Percentiles rank a stretch among this genome's conserved stretches.
Conservation (phyloP, 2,113 vertebrate genomes). For the Cryptomyrus ogoouensis region DNA sequence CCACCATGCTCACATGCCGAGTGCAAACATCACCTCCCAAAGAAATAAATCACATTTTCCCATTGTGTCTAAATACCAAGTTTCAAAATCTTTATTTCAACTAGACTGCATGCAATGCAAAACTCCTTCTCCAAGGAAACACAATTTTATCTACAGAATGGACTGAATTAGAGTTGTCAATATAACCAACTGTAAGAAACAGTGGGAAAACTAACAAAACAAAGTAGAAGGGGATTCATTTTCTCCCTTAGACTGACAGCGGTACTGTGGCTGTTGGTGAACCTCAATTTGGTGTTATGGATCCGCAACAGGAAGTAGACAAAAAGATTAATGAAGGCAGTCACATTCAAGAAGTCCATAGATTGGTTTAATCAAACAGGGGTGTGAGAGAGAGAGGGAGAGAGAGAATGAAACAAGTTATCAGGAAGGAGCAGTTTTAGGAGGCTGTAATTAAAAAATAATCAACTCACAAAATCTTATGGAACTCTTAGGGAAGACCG, state of each 20-base stretch:
- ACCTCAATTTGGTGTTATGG: not conserved
- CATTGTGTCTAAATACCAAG: not conserved
- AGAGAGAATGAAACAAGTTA: not conserved
- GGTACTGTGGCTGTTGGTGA: not conserved
- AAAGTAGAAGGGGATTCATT: not conserved
- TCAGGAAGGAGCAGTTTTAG: not conserved
- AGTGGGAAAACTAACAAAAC: not conserved
- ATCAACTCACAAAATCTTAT: not conserved
- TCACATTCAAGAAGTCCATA: slow-evolving; percentile 3
- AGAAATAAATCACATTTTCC: not conserved
- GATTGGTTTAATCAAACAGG: slow-evolving; percentile 22
- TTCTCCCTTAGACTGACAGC: not conserved
- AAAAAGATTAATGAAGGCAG: not conserved
- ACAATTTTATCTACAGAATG: not conserved
- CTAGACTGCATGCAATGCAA: not conserved
- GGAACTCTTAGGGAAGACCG: not conserved
- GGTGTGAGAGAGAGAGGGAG: not conserved
- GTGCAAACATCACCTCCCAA: not conserved
- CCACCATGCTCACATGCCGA: not conserved
- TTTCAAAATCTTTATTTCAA: slow-evolving; percentile 3
- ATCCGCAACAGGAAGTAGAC: not conserved
- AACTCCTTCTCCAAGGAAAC: not conserved
- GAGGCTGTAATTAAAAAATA: not conserved
- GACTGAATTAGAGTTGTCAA: not conserved
- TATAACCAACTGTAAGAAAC: not conserved